Percentiles rank a stretch among this genome's conserved stretches.
Conservation (phyloP, 2,797 vertebrate species). For the Neomorphus geoffroyi region DNA sequence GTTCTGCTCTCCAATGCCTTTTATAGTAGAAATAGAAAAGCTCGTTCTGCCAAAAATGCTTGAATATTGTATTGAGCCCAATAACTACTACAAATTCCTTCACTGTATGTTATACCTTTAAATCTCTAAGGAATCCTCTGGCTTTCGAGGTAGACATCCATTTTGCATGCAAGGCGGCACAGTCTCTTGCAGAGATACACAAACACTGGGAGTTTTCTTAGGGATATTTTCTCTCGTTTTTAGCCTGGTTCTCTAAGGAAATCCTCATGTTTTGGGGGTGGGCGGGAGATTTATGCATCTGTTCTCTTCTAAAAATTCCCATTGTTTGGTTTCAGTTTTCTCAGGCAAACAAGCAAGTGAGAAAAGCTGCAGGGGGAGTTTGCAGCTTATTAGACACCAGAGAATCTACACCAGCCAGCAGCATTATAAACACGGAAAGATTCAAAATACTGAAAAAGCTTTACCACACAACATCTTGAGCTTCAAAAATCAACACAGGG, state of each 20-base stretch:
- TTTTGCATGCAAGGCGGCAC: slow-evolving; percentile 20
- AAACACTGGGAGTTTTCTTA: background rate
- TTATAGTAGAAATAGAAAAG: background rate
- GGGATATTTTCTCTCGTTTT: background rate
- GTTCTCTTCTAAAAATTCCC: background rate
- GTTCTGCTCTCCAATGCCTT: background rate
- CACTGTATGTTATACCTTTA: background rate
- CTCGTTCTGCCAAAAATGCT: background rate
- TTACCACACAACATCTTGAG: background rate
- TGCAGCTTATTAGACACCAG: background rate
- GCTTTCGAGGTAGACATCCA: background rate
- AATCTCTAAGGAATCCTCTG: slow-evolving; percentile 1
- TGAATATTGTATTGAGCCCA: background rate
- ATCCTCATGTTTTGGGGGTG: background rate
- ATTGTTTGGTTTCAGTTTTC: background rate
- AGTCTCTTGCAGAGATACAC: background rate
- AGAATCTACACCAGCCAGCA: background rate
- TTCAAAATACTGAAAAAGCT: background rate
- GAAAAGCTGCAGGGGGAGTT: background rate
- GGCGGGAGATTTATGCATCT: background rate
- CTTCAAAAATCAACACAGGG: background rate
- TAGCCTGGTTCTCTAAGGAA: background rate
- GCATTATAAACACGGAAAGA: background rate
- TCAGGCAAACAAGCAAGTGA: background rate
- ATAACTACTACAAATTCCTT: background rate